Base-by-base conservation (phyloP, 2,888 invertebrate species). In the Ichneumoninae sp. region DNA sequence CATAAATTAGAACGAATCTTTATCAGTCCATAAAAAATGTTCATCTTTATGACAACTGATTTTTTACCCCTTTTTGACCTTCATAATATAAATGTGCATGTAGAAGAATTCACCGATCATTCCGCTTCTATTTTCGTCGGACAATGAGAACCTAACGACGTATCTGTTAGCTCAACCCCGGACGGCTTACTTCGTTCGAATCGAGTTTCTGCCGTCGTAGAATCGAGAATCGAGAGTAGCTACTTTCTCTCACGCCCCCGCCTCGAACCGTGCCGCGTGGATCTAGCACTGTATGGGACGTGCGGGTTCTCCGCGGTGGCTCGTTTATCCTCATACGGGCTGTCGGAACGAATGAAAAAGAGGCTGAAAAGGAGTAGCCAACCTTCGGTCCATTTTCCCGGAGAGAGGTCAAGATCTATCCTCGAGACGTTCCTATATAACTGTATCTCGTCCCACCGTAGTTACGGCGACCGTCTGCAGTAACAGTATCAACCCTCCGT, bases 291-390 rank as follows among this genome's bases (percentile, higher is more conserved):
- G 50, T 69, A 69, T 44, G 16, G 44, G 3, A 44, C 44, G 44
- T 44, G 44, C 30, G 26, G 40, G 26, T 47, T 50, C 13, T 65
- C 72, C 78, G 52, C 16, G 77, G 78, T 60, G 68, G 68, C 68
- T 78, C 77, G 77, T 82, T 77, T 78, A 82, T 82, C 68, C 77
- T 72, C 57, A 72, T 77, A 82, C 68, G 33, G 60, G 50, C 68
- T 82, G 77, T 72, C 77, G 66, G 78, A 54, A 22, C 50, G 26
- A 7, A 26, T 68, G 71, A 57, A 76, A 76, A 72, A 33, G 71
- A 72, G 77, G 66, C 60, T 60, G 75, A 74, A 68, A 62, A 69
- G 57, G 74, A 40, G 62, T 68, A 13, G 26, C 44, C 66, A 40
- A 70, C 70, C 76, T 52, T 62, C 62, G n/a, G 16, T 44, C 44